Conservation (phyloP, 1,140 invertebrate genomes). For the Mercenaria mercenaria region DNA sequence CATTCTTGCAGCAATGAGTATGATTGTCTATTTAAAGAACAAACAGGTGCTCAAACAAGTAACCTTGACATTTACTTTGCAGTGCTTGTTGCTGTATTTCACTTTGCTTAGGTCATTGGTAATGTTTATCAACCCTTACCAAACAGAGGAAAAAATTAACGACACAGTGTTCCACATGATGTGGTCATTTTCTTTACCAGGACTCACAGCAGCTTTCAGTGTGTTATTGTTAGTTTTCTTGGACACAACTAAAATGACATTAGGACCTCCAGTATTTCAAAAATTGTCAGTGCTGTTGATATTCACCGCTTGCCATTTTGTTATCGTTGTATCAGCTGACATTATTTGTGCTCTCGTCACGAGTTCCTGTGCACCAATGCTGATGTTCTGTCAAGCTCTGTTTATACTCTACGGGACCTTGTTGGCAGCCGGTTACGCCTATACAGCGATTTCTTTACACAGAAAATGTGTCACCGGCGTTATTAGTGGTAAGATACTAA, state of each 20-base stretch:
- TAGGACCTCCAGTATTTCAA: conserved; percentile 73
- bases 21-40: conserved; percentile 29
- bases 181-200: conserved; percentile 70
- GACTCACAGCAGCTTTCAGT: conserved; percentile 69
- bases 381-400: conserved; percentile 69
- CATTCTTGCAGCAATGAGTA: conserved; percentile 3
- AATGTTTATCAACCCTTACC: conserved; percentile 70
- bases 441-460: conserved; percentile 55
- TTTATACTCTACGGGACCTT: conserved; percentile 67
- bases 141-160: neutral
- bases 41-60: neutral
- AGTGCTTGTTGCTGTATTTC: conserved; percentile 65
- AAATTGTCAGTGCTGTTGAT: conserved; percentile 43
- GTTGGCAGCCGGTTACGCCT: conserved; percentile 59
- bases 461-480: conserved; percentile 45
- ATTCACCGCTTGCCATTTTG: conserved; percentile 62
- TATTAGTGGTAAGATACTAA: conserved; percentile 30
- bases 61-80: conserved; percentile 62
- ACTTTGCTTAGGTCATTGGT: conserved; percentile 42
- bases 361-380: conserved; percentile 51
- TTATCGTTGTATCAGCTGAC: conserved; percentile 60
- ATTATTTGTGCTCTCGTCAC: conserved; percentile 40
- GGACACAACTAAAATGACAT: conserved; percentile 73
- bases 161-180: conserved; percentile 40
- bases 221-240: conserved; percentile 70